Base-by-base conservation (phyloP, 1,140 invertebrate genomes). In the Lepidurus packardi region DNA sequence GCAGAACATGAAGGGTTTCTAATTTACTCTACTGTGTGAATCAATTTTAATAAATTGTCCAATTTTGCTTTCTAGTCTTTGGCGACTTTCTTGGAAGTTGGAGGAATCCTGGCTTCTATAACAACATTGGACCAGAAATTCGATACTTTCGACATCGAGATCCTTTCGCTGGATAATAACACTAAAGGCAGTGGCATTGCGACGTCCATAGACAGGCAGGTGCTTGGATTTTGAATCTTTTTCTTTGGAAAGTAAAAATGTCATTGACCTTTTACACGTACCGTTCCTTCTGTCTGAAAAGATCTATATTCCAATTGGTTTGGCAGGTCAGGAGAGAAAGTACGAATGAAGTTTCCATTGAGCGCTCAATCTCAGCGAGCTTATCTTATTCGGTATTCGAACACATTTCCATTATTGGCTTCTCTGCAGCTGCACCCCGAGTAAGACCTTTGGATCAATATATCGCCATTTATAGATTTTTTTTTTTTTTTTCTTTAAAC, bases 161-260 rank as follows among this genome's bases (percentile, higher is more conserved):
- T 65, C 21, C 53, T 65, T 16, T 7, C 16, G 6, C 16, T 7
- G 13, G 53, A 65, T n/a, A 65, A n/a, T 21, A 65, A 65, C 53
- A 21, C 8, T n/a, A 65, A 9, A 65, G 16, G 21, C 53, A 65
- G 16, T 21, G 16, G 8, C 53, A 65, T 65, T 7, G 53, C 53
- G 21, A 7, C 53, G 53, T 65, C 53, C 13, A 65, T 65, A 65
- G 53, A 65, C 53, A 65, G 53, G 53, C 53, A 65, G 53, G 53
- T 65, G 53, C 53, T 65, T 65, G 53, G 53, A 65, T 65, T 65
- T 65, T 65, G 53, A 11, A 13, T 65, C 53, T 65, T 65, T 65
- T 65, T 13, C 21, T 10, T 13, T 21, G 16, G 13, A 65, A 65
- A 65, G 5, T 21, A 1, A 65, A 21, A 65, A 7, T n/a, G 1